Percentiles rank a stretch among this genome's conserved stretches.
These are phyloP conservation scores for Epinephelus moara DNA, from an alignment of 2,113 vertebrate species.

Conservation along the genomic window DNA sequence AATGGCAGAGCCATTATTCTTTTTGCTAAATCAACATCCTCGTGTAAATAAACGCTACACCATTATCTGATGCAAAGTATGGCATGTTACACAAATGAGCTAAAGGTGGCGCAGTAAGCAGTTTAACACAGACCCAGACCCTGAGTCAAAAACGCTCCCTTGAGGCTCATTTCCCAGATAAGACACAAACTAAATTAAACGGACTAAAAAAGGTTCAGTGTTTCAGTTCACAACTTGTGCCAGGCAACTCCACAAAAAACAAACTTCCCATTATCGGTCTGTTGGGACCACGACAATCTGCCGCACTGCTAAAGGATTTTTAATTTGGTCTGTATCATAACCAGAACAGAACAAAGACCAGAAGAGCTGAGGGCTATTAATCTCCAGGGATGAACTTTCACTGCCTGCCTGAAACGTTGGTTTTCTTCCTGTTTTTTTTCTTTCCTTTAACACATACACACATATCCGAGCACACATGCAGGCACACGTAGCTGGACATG, in stretches of 20 bases:
- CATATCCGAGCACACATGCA: constrained; percentile 8
- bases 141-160: not conserved
- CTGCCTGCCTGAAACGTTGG: constrained; percentile 41
- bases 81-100: not conserved
- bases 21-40: not conserved
- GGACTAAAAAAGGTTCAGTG: not conserved
- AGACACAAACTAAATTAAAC: not conserved
- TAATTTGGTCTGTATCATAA: constrained; percentile 80
- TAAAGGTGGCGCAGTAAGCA: not conserved
- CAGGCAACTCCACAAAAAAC: constrained; percentile 21
- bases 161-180: constrained; percentile 4
- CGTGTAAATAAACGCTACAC: not conserved
- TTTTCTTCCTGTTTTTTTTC: constrained; percentile 31
- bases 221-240: constrained; percentile 30
- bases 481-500: constrained; percentile 62
- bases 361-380: constrained; percentile 70
- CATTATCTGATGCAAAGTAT: not conserved
- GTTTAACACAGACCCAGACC: not conserved
- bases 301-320: constrained; percentile 66
- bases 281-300: constrained; percentile 47
- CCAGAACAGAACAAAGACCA: constrained; percentile 63
- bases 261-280: constrained; percentile 31
- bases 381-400: constrained; percentile 76
- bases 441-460: constrained; percentile 3
- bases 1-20: not conserved